phyloP scores from a whole-genome alignment of 64 coral and sea anemone species.

The Dendrophyllia cribrosa region DNA sequence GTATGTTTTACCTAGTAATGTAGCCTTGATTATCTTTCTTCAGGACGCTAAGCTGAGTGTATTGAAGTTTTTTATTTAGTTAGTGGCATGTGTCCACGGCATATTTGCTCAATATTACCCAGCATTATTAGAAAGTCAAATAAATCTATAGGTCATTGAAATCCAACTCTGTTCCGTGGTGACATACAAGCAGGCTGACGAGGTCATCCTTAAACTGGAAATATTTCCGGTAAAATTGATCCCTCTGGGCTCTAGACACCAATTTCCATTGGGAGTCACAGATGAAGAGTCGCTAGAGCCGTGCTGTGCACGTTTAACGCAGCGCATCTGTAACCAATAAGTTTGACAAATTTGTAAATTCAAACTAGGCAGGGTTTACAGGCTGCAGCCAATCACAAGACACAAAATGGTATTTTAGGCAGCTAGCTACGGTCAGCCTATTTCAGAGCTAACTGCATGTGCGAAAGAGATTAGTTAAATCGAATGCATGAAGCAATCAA shows the following conservation, averaged over 20 bases:
- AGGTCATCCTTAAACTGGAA: slow-evolving; percentile 30
- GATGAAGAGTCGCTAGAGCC: neutral
- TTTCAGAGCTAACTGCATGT: slow-evolving; percentile 52
- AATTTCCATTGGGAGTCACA: neutral
- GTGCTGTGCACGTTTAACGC: neutral
- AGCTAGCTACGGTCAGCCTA: slow-evolving; percentile 16
- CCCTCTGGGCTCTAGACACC: slow-evolving; percentile 31
- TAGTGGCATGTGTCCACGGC: neutral
- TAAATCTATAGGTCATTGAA: slow-evolving; percentile 34
- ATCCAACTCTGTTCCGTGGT: slow-evolving; percentile 6
- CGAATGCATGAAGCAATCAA: slow-evolving; percentile 20
- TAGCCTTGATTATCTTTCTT: neutral
- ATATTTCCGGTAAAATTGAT: slow-evolving; percentile 40
- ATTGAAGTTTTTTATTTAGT: neutral
- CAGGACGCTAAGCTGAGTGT: neutral
- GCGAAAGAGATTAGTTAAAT: slow-evolving; percentile 71
- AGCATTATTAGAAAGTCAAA: slow-evolving; percentile 29
- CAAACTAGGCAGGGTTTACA: slow-evolving; percentile 31
- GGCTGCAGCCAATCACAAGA: slow-evolving; percentile 52
- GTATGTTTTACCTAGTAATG: neutral
- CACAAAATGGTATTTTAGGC: slow-evolving; percentile 21
- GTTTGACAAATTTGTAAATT: slow-evolving; percentile 48
- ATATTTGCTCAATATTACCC: slow-evolving; percentile 33
- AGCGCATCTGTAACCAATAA: slow-evolving; percentile 76
- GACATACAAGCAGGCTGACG: slow-evolving; percentile 11